phyloP scores from a whole-genome alignment of 2,888 invertebrate species.

The Hyalella azteca region DNA sequence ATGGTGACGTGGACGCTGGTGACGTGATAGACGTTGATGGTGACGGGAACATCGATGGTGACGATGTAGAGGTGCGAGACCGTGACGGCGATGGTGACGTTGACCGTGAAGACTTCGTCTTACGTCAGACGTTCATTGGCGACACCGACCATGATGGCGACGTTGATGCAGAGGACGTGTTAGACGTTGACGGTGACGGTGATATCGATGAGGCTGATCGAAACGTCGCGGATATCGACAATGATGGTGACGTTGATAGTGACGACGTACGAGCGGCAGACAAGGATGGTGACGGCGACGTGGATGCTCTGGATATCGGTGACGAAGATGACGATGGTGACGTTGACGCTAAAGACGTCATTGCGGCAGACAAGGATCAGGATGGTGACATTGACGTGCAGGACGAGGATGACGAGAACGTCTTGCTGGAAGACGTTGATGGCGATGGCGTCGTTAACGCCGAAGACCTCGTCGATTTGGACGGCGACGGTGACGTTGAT shows the following conservation, averaged over 20 bases:
- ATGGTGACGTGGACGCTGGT: constrained; percentile 58
- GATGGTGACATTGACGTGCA: constrained; percentile 56
- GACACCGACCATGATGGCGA: constrained; percentile 51
- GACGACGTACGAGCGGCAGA: constrained; percentile 51
- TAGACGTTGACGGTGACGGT: constrained; percentile 51
- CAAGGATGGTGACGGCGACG: constrained; percentile 53
- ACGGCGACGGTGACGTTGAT: constrained; percentile 52
- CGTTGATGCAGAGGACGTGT: constrained; percentile 45
- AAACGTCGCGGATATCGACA: constrained; percentile 47
- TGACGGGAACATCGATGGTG: constrained; percentile 53
- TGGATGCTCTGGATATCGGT: constrained; percentile 53
- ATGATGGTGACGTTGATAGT: constrained; percentile 46
- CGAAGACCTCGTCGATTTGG: constrained; percentile 53
- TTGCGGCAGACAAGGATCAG: constrained; percentile 53
- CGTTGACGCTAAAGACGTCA: constrained; percentile 48
- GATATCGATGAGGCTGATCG: constrained; percentile 48
- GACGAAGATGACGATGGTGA: constrained; percentile 54
- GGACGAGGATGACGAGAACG: constrained; percentile 52
- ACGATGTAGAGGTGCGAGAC: constrained; percentile 52
- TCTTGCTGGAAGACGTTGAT: constrained; percentile 48
- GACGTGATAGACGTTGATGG: constrained; percentile 52
- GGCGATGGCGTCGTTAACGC: constrained; percentile 51
- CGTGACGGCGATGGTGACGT: constrained; percentile 56
- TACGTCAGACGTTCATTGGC: constrained; percentile 41
- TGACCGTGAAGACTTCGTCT: constrained; percentile 51